A percentile compares a stretch with the other conserved stretches of the same genome.
Conservation (phyloP, 2,113 vertebrate genomes). For the Indicator indicator region DNA sequence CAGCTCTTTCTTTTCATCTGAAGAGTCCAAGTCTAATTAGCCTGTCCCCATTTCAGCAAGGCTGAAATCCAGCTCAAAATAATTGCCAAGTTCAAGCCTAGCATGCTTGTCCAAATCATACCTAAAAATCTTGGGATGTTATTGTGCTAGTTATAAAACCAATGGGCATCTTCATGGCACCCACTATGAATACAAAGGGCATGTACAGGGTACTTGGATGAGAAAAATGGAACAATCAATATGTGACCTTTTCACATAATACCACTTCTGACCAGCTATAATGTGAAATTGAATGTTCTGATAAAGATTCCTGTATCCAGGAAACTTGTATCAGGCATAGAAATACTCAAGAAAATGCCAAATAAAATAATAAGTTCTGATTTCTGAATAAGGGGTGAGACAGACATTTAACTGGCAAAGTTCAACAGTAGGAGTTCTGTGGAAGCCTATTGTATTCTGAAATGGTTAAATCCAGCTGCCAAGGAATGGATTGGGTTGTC, state of each 20-base stretch:
- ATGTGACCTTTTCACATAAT: neutral
- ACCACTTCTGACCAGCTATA: neutral
- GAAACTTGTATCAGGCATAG: neutral
- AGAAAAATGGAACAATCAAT: neutral
- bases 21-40: constrained; percentile 43
- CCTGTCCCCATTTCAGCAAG: constrained; percentile 27
- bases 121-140: neutral
- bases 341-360: neutral
- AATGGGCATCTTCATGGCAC: neutral
- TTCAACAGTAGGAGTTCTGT: neutral
- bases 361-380: neutral
- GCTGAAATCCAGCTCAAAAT: constrained; percentile 44
- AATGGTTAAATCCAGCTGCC: neutral
- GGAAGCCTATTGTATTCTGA: neutral
- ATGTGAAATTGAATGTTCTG: neutral
- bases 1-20: constrained; percentile 32
- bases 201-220: neutral
- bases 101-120: neutral
- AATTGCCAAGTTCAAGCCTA: neutral
- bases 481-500: neutral
- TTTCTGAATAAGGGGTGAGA: neutral
- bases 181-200: neutral
- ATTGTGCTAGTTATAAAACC: neutral
- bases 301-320: neutral
- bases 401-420: neutral